Evolutionary conservation across 2,888 invertebrate species (phyloP).

Genomic region (Pristionchus mayeri): DNA sequence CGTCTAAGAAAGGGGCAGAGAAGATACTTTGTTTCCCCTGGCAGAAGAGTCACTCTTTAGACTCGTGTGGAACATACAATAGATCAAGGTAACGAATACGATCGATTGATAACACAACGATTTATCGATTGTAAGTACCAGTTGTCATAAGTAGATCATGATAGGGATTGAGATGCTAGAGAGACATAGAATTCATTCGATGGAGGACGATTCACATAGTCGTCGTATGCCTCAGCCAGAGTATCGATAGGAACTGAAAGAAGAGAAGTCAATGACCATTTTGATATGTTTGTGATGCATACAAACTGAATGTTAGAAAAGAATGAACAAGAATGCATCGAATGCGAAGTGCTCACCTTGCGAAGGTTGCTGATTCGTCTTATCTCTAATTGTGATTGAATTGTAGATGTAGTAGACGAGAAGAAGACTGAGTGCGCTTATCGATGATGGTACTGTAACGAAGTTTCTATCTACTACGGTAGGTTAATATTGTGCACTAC

Average conservation of each 20-base stretch:
- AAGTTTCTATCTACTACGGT: background rate
- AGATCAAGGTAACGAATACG: no score
- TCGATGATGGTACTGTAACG: slow-evolving; percentile 36
- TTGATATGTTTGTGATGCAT: no score
- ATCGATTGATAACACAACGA: slow-evolving; percentile 33
- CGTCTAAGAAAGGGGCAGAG: background rate
- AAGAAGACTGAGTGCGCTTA: slow-evolving; percentile 39
- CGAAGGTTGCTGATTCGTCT: slow-evolving; percentile 3
- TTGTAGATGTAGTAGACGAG: slow-evolving; percentile 44
- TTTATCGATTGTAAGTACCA: slow-evolving; percentile 41
- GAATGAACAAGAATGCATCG: background rate
- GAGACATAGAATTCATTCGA: slow-evolving; percentile 35
- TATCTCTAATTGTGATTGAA: slow-evolving; percentile 21
- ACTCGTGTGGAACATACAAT: background rate
- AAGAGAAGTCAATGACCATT: background rate
- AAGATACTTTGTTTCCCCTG: background rate
- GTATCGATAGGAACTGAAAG: slow-evolving; percentile 26
- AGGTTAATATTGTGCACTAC: background rate
- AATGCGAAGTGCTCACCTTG: slow-evolving; percentile 12
- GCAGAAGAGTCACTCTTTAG: slow-evolving; percentile 13
- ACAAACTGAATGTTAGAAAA: no score
- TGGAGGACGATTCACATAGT: slow-evolving; percentile 44
- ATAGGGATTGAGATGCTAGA: background rate
- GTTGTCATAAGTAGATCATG: slow-evolving; percentile 28
- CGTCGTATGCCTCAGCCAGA: slow-evolving; percentile 30